phyloP scores from a whole-genome alignment of 2,113 vertebrate species.

The Ochotona princeps region DNA sequence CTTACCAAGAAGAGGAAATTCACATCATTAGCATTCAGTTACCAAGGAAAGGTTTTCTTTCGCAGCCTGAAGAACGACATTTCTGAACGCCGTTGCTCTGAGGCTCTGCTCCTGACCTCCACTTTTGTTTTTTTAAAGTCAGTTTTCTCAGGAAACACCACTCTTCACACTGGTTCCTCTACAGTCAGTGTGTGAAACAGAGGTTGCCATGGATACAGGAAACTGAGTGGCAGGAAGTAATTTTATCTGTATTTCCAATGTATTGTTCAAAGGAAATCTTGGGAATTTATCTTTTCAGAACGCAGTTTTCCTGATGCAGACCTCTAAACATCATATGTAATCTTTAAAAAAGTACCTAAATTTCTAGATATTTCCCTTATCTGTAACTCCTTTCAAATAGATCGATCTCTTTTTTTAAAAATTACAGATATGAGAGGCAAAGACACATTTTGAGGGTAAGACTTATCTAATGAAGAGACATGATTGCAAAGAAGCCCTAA shows the following conservation, averaged over 20 bases:
- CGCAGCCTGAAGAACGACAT: slow-evolving; percentile 26
- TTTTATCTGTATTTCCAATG: slow-evolving; percentile 87
- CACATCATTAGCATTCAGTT: slow-evolving; percentile 71
- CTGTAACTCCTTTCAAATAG: too few relatives aligned
- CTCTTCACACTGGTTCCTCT: slow-evolving; percentile 82
- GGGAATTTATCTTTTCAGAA: slow-evolving; percentile 82
- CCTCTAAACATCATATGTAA: neutral
- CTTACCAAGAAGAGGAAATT: slow-evolving; percentile 86
- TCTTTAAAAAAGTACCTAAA: neutral
- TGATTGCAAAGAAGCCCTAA: neutral
- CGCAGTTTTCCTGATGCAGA: slow-evolving; percentile 57
- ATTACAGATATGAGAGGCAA: neutral
- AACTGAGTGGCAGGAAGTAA: slow-evolving; percentile 88
- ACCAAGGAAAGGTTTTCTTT: slow-evolving; percentile 42
- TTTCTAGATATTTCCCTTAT: slow-evolving; percentile 14
- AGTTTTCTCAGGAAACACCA: slow-evolving; percentile 86
- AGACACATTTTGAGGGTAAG: neutral
- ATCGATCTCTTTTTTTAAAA: neutral
- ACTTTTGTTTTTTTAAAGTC: slow-evolving; percentile 68
- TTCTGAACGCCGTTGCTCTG: slow-evolving; percentile 58
- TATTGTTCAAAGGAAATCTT: slow-evolving; percentile 87
- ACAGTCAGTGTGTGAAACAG: slow-evolving; percentile 82
- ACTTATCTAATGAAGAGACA: neutral
- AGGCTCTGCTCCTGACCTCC: slow-evolving; percentile 36
- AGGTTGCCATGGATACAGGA: slow-evolving; percentile 92